Evolutionary conservation across 2,113 vertebrate species (phyloP), one percentile per base, ranked within the genome.

Genomic region (Trematomus loennbergii): DNA sequence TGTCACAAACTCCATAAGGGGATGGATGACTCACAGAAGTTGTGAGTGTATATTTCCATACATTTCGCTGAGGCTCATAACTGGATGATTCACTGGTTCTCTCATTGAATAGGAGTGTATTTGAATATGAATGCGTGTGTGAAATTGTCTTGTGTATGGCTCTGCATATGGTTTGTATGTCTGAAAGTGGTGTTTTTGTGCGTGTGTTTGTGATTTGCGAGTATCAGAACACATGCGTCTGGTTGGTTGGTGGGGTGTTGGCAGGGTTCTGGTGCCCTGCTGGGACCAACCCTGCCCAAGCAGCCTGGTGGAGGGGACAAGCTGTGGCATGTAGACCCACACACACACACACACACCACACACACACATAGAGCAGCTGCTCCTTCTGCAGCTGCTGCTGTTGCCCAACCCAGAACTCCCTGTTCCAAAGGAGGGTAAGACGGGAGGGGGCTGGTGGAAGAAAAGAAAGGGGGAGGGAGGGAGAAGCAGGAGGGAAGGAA

Each of bases 251-350:
- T 83, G 76, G 84, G 86, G 79, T 89, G 87, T 92, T 93, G 89
- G 89, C 91, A 93, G 72, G 77, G 77, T 87, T 91, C 83, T 89
- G 87, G 82, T 88, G 88, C 90, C 91, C 90, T 94, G 90, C 91
- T 92, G 91, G 89, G 93, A 91, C 89, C 86, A 90, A 89, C 89
- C 89, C 88, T 89, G 85, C 88, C 89, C 91, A 87, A 82, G 91
- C 88, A 91, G 91, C 85, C 91, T 89, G 89, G 90, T 92, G 78
- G 87, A 90, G 86, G 88, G 91, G 91, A 94, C 93, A 94, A 91
- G 90, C 93, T 93, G 93, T 89, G 87, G 90, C 92, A 92, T 86
- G 91, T 83, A 87, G 29, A 82, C 79, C 50, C 75, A 50, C 54
- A 63, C 46, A 53, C 54, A 53, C 68, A 75, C 58, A 61, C 64